phyloP scores from a whole-genome alignment of 2,888 invertebrate genomes.

The Cosmia trapezina region DNA sequence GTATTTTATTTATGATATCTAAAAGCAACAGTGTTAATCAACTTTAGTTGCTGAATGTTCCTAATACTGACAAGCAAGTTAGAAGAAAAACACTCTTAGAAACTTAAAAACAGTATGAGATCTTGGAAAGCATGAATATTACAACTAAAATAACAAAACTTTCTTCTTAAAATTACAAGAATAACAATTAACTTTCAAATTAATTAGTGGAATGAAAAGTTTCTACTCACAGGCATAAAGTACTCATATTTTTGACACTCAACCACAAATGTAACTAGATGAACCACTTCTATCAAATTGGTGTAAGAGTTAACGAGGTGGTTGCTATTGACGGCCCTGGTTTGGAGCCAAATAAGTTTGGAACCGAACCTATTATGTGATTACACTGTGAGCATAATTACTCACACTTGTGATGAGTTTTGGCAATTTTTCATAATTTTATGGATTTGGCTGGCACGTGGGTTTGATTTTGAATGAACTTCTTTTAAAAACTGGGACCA shows the following conservation, averaged over 20 bases:
- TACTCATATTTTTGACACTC: conserved; percentile 14
- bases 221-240: not conserved
- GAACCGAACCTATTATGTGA: conserved; percentile 56
- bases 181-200: not conserved
- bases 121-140: not conserved
- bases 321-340: conserved; percentile 53
- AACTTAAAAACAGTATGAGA: not conserved
- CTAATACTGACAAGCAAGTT: not conserved
- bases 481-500: not conserved
- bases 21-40: not conserved
- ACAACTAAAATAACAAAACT: not conserved
- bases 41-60: not conserved
- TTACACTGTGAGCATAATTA: conserved; percentile 55
- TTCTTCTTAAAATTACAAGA: conserved; percentile 1
- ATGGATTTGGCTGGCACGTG: not conserved
- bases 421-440: conserved; percentile 35
- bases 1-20: not conserved
- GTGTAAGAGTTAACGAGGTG: conserved; percentile 59
- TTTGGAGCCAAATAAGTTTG: conserved; percentile 63
- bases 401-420: conserved; percentile 36
- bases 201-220: not conserved
- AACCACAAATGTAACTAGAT: conserved; percentile 38
- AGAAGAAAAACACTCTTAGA: not conserved
- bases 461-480: not conserved
- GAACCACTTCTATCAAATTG: conserved; percentile 49